Percentiles rank a stretch among this genome's conserved stretches.
Evolutionary conservation across 1,140 invertebrate genomes (phyloP).

Genomic region (Theocolax elegans): DNA sequence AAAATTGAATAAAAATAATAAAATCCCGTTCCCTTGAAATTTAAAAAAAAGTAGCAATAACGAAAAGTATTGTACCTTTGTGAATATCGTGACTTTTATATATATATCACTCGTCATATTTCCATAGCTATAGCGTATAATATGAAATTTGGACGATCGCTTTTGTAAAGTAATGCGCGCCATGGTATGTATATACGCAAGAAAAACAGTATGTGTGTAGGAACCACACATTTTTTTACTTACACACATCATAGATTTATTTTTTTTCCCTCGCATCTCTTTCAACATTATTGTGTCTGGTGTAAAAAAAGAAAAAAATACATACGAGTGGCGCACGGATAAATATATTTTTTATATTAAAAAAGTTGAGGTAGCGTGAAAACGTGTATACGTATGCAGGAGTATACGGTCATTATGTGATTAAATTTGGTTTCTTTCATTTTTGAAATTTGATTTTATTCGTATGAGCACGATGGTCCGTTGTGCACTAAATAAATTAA

Average conservation of each 20-base stretch:
- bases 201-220: neutral
- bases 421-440: neutral
- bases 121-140: no score
- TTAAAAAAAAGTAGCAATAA: no score
- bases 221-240: no score
- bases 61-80: neutral
- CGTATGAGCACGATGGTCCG: no score
- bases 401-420: slow-evolving; percentile 22
- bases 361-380: neutral
- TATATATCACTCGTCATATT: neutral
- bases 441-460: no score
- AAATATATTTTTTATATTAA: slow-evolving; percentile 17
- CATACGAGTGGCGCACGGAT: slow-evolving; percentile 4
- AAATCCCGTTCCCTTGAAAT: no score
- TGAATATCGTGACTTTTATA: neutral
- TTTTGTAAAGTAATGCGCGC: neutral
- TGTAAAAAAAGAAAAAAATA: no score
- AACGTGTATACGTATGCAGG: neutral
- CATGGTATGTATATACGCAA: neutral
- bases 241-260: neutral
- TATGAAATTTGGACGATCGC: slow-evolving; percentile 23
- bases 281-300: slow-evolving; percentile 14
- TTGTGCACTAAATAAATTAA: no score
- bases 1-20: no score
- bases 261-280: slow-evolving; percentile 4